A percentile compares a stretch with the other conserved stretches of the same genome.
phyloP scores from a whole-genome alignment of 2,888 invertebrate species.

The Bhutanitis thaidina region DNA sequence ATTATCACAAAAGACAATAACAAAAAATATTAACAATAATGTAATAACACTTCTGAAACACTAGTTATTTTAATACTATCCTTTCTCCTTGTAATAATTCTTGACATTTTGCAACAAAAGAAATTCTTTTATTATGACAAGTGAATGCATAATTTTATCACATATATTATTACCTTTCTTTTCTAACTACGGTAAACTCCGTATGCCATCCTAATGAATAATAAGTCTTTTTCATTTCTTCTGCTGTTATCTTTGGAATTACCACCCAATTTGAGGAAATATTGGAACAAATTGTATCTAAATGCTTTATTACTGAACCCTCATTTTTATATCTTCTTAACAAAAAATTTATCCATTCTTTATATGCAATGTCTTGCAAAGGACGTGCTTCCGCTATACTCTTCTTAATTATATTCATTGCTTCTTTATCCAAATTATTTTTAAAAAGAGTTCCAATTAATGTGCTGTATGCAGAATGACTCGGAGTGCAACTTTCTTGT shows the following conservation, averaged over 20 bases:
- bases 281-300: constrained; percentile 80
- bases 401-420: constrained; percentile 80
- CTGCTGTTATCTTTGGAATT: constrained; percentile 44
- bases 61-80: no score
- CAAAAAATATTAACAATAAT: no score
- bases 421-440: constrained; percentile 77
- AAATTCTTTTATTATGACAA: no score
- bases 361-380: constrained; percentile 68
- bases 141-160: not conserved
- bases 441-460: constrained; percentile 81
- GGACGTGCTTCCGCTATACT: constrained; percentile 65
- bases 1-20: no score
- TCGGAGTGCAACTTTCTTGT: constrained; percentile 66
- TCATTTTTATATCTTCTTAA: constrained; percentile 54
- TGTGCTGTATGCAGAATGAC: constrained; percentile 67
- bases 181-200: constrained; percentile 46
- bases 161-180: constrained; percentile 54
- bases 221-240: constrained; percentile 46
- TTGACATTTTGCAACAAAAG: not conserved
- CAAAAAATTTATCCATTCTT: constrained; percentile 75
- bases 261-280: constrained; percentile 68
- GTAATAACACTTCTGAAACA: no score
- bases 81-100: no score
- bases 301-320: constrained; percentile 47
- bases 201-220: constrained; percentile 48